Conservation (phyloP, 1,140 invertebrate genomes). For the Ganaspis sp. region DNA sequence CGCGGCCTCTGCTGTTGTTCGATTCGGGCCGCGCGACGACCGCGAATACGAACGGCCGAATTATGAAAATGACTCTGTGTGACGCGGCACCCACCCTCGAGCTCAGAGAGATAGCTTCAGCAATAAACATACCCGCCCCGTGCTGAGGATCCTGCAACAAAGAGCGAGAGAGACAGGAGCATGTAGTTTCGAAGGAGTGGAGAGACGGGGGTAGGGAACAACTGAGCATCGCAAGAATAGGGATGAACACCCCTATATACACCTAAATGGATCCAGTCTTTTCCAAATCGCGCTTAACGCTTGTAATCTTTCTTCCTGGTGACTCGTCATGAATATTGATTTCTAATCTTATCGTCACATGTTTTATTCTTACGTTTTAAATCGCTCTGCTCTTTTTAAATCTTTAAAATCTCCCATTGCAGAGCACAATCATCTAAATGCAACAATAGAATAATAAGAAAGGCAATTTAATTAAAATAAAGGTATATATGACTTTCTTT, state of each 20-base stretch:
- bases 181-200: slow-evolving; percentile 33
- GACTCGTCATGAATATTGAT: slow-evolving; percentile 28
- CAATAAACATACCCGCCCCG: slow-evolving; percentile 73
- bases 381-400: too few relatives aligned
- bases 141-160: slow-evolving; percentile 49
- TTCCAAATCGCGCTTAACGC: not conserved
- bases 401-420: too few relatives aligned
- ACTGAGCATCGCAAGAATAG: slow-evolving; percentile 17
- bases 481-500: not conserved
- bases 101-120: slow-evolving; percentile 72
- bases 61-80: slow-evolving; percentile 79
- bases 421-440: too few relatives aligned
- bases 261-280: slow-evolving; percentile 6
- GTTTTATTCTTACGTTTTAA: not conserved
- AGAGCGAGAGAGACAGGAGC: slow-evolving; percentile 40
- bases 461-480: not conserved
- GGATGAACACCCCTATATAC: slow-evolving; percentile 1
- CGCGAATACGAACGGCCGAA: slow-evolving; percentile 79
- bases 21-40: slow-evolving; percentile 72
- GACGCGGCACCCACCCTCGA: slow-evolving; percentile 73
- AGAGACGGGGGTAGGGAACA: slow-evolving; percentile 15
- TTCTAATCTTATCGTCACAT: slow-evolving; percentile 8
- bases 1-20: slow-evolving; percentile 67
- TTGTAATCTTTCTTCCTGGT: slow-evolving; percentile 10
- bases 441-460: too few relatives aligned